Percentiles rank a stretch among this genome's conserved stretches.
Evolutionary conservation across 2,888 invertebrate genomes (phyloP).

Genomic region (Drosophila tanythrix): DNA sequence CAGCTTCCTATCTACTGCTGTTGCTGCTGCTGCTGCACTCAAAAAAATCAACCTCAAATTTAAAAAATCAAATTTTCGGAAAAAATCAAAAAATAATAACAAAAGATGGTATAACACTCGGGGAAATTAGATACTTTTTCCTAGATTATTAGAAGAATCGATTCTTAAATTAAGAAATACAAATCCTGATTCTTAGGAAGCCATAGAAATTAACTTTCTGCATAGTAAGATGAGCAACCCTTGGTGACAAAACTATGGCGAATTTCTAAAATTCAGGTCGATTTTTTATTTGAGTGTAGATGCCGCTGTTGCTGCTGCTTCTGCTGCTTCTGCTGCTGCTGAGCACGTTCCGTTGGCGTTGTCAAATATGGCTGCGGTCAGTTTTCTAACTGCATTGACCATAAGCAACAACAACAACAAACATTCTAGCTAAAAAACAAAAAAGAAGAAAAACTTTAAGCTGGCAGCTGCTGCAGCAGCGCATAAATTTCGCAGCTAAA

Average conservation of each 20-base stretch:
- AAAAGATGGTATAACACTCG: background rate
- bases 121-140: background rate
- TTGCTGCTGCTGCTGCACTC: background rate
- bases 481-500: constrained; percentile 71
- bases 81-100: background rate
- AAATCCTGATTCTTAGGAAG: no score
- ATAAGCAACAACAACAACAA: constrained; percentile 28
- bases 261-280: background rate
- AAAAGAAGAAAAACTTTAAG: constrained; percentile 44
- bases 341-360: constrained; percentile 69
- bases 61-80: background rate
- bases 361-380: constrained; percentile 79
- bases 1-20: constrained; percentile 16
- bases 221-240: background rate
- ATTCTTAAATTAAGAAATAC: background rate
- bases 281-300: background rate
- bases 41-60: background rate
- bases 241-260: background rate
- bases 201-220: background rate
- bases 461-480: constrained; percentile 29
- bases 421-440: constrained; percentile 18
- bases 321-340: background rate
- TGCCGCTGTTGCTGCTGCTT: no score
- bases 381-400: constrained; percentile 59
- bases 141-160: background rate